A percentile compares a stretch with the other conserved stretches of the same genome.
Conservation (phyloP, 2,797 vertebrate species). For the Babyrousa celebensis region DNA sequence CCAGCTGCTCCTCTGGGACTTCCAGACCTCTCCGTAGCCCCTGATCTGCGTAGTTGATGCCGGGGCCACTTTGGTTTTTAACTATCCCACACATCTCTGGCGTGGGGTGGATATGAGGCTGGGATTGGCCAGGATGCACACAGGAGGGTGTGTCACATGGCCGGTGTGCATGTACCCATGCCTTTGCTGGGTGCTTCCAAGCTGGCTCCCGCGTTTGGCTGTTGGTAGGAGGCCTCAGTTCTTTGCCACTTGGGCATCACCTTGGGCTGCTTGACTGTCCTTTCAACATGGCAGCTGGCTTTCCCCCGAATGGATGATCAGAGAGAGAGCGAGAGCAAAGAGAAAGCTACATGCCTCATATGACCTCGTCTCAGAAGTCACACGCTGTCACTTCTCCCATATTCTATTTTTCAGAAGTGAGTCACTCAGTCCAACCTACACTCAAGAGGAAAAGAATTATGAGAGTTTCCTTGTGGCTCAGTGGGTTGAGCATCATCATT, state of each 20-base stretch:
- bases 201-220: neutral
- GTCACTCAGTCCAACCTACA: neutral
- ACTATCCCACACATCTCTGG: neutral
- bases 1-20: neutral
- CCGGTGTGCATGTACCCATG: neutral
- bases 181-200: neutral
- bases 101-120: neutral
- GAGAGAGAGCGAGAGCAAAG: neutral
- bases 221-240: neutral
- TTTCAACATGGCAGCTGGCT: neutral
- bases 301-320: neutral
- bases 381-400: neutral
- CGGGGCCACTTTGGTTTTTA: neutral
- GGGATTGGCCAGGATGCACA: neutral
- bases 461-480: too few species aligned
- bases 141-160: neutral
- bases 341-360: neutral
- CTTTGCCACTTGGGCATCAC: neutral
- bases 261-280: neutral
- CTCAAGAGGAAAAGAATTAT: neutral
- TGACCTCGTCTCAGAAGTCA: neutral
- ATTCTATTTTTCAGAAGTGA: neutral
- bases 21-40: neutral
- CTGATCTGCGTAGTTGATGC: too few species aligned
- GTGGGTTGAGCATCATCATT: too few species aligned